Base-by-base conservation (phyloP, 2,113 vertebrate species). In the Mionectes macconnelli region DNA sequence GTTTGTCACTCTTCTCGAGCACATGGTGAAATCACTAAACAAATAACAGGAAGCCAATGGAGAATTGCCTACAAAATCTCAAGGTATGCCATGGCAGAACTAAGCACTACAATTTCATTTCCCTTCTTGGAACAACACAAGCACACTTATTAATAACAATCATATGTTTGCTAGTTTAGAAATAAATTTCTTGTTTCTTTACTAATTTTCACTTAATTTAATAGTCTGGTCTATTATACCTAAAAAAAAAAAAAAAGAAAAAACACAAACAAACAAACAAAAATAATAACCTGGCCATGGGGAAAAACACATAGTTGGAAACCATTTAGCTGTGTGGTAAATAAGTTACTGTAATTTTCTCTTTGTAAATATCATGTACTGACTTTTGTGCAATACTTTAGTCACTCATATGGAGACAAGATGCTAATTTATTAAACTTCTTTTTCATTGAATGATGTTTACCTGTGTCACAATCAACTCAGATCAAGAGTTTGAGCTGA, bases 1-100 rank as follows among this genome's bases (percentile, higher is more conserved):
- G 94, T 96, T 93, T 96, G 84, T 95, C 85, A 77, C 89, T 84
- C 79, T 82, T 93, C 89, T 92, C 74, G 44, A 93, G 89, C 93
- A 94, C 91, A 81, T 91, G 95, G 89, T 93, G 95, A 94, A 97
- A 96, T 59, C 40, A 83, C 47, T 84, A 94, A 97, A 96, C 77
- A 98, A 98, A 98, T 97, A 97, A 94, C 97, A 98, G 75, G 75
- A 97, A 94, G 62, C 73, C 97, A 84, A 18, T 39, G 37, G 95
- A 95, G 97, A 97, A 96, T 94, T 96, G 47, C 79, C 37, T 73
- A 70, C n/a, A 92, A 96, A 97, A 86, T 87, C 81, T 85, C 87
- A 74, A 39, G 40, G 56, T 49, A 42, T 52, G 39, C 19, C 2
- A 4, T 57, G 39, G 81, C 72, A 93, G 94, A 96, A 95, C 76